Evolutionary conservation across 2,797 vertebrate species (phyloP).

Genomic region (Buceros bicornis): DNA sequence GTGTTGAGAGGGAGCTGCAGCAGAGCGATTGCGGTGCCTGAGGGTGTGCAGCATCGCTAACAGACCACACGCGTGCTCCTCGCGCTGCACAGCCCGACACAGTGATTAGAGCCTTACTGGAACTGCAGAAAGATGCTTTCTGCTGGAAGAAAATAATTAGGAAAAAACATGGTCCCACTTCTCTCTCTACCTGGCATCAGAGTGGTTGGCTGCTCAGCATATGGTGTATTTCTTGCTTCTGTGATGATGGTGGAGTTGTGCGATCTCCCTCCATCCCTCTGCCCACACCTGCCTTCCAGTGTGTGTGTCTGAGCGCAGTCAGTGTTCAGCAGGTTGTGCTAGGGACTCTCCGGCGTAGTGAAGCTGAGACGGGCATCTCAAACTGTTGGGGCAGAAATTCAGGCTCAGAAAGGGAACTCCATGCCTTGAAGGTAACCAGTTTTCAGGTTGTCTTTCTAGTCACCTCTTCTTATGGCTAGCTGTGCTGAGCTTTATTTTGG

Average conservation of each 20-base stretch:
- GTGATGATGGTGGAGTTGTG: rapidly evolving
- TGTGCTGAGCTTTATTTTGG: neutral
- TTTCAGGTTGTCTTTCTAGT: neutral
- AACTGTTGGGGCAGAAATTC: neutral
- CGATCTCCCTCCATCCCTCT: neutral
- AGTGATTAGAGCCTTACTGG: neutral
- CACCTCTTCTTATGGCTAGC: neutral
- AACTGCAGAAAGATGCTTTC: neutral
- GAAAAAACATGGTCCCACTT: neutral
- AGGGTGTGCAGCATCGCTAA: neutral
- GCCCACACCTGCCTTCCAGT: neutral
- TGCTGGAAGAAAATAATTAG: neutral
- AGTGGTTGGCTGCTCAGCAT: neutral
- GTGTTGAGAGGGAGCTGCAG: neutral
- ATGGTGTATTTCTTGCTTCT: neutral
- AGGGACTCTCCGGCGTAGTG: neutral
- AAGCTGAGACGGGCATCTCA: neutral
- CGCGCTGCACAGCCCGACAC: rapidly evolving
- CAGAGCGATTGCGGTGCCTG: rapidly evolving
- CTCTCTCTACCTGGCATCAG: neutral
- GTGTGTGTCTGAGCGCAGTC: rapidly evolving
- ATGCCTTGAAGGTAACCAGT: neutral
- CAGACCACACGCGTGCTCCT: neutral
- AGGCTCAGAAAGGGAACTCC: neutral
- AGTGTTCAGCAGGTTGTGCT: neutral